Conservation (phyloP, 2,113 vertebrate species). For the Proterorhinus semilunaris region DNA sequence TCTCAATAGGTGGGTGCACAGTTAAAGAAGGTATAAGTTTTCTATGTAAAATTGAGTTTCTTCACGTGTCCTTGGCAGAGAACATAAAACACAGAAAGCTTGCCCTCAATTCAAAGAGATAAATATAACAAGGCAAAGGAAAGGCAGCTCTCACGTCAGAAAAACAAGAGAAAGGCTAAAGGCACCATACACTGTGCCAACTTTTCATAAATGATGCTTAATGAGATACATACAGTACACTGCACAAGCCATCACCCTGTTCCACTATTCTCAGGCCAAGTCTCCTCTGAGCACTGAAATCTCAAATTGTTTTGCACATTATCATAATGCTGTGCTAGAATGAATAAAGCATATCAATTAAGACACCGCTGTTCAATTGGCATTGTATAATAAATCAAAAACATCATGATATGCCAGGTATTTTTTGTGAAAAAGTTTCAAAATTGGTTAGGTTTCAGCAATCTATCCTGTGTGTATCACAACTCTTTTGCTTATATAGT, state of each 20-base stretch:
- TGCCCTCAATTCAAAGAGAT: slow-evolving; percentile 44
- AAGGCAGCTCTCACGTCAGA: slow-evolving; percentile 67
- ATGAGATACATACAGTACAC: slow-evolving; percentile 66
- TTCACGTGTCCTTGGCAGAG: slow-evolving; percentile 65
- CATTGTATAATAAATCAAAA: slow-evolving; percentile 54
- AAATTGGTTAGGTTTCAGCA: slow-evolving; percentile 54
- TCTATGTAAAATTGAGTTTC: slow-evolving; percentile 33
- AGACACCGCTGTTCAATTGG: slow-evolving; percentile 61
- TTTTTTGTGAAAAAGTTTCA: slow-evolving; percentile 49
- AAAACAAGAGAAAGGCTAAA: slow-evolving; percentile 56
- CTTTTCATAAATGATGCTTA: slow-evolving; percentile 57
- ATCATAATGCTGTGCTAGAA: slow-evolving; percentile 23
- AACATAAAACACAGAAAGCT: slow-evolving; percentile 51
- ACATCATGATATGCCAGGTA: slow-evolving; percentile 49
- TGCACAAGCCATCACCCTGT: slow-evolving; percentile 62
- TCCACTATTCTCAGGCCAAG: slow-evolving; percentile 48
- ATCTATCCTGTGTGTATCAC: slow-evolving; percentile 43
- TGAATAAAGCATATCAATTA: slow-evolving; percentile 42
- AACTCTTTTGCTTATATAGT: slow-evolving; percentile 63
- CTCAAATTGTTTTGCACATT: slow-evolving; percentile 43
- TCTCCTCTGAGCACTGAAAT: slow-evolving; percentile 35
- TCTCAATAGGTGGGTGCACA: slow-evolving; percentile 43
- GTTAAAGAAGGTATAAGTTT: slow-evolving; percentile 46
- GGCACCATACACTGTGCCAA: slow-evolving; percentile 66
- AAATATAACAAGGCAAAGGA: slow-evolving; percentile 63